Evolutionary conservation across 1,140 invertebrate genomes (phyloP).

Genomic region (Neodiprion pinetum): DNA sequence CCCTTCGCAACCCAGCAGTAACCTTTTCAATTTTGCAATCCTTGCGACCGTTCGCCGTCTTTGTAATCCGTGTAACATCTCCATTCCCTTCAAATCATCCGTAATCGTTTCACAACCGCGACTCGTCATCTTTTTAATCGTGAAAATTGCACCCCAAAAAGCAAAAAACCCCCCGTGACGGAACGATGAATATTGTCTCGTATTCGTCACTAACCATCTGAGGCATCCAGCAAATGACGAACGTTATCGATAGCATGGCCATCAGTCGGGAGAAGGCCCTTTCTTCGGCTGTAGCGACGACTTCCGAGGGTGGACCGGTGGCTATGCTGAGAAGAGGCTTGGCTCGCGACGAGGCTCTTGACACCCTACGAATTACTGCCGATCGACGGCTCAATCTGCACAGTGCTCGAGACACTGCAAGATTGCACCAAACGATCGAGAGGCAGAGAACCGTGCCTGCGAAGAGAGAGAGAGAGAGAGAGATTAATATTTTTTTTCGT

Average conservation of each 20-base stretch:
- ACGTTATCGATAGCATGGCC: conserved; percentile 81
- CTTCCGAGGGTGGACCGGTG: conserved; percentile 42
- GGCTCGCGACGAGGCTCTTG: conserved; percentile 48
- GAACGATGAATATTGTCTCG: no score
- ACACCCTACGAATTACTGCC: conserved; percentile 53
- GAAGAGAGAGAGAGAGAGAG: conserved; percentile 20
- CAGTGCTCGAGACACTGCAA: conserved; percentile 80
- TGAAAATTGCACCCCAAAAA: no score
- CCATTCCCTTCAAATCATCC: no score
- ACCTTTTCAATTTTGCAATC: no score
- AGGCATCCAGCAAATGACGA: conserved; percentile 85
- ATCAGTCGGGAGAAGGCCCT: conserved; percentile 84
- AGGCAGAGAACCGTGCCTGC: conserved; percentile 76
- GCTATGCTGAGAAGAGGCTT: conserved; percentile 49
- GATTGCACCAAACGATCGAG: conserved; percentile 81
- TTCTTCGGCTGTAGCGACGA: conserved; percentile 76
- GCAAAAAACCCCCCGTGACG: no score
- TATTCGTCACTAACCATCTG: conserved; percentile 73
- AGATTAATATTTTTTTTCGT: no score
- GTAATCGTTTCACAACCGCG: no score
- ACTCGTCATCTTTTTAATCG: no score
- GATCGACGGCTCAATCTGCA: conserved; percentile 66
- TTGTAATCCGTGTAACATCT: no score
- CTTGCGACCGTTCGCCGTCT: no score
- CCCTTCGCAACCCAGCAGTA: no score